Conservation (phyloP, 2,113 vertebrate genomes). For the Equus przewalskii region DNA sequence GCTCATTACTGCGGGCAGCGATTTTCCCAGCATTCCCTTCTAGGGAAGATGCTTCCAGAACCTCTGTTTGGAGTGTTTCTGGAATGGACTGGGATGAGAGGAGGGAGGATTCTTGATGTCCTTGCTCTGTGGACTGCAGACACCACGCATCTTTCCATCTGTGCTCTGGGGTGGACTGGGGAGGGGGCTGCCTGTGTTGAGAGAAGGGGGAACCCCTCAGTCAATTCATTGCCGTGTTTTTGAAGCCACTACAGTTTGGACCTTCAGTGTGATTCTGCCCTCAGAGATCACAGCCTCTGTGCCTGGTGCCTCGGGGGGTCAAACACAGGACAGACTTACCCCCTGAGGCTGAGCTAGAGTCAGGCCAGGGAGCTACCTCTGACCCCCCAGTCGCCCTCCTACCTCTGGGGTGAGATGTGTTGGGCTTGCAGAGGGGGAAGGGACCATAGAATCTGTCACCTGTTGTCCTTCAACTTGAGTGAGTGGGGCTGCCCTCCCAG, state of each 20-base stretch:
- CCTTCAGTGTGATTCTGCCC: slow-evolving; percentile 35
- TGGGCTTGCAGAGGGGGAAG: background rate
- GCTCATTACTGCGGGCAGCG: background rate
- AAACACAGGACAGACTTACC: background rate
- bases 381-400: background rate
- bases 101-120: background rate
- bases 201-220: background rate
- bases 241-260: slow-evolving; percentile 30
- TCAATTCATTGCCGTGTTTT: slow-evolving; percentile 12
- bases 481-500: background rate
- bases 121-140: background rate
- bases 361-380: background rate
- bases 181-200: background rate
- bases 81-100: background rate
- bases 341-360: background rate
- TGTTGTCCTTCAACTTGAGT: slow-evolving; percentile 55
- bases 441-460: background rate
- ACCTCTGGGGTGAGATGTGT: background rate
- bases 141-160: background rate
- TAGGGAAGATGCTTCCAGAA: background rate
- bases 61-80: slow-evolving; percentile 10
- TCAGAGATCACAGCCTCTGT: background rate
- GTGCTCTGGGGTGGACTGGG: background rate
- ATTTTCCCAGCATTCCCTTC: slow-evolving; percentile 31
- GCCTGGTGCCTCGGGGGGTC: background rate